Base-by-base conservation (phyloP, 2,113 vertebrate genomes). In the Oncorhynchus masou region DNA sequence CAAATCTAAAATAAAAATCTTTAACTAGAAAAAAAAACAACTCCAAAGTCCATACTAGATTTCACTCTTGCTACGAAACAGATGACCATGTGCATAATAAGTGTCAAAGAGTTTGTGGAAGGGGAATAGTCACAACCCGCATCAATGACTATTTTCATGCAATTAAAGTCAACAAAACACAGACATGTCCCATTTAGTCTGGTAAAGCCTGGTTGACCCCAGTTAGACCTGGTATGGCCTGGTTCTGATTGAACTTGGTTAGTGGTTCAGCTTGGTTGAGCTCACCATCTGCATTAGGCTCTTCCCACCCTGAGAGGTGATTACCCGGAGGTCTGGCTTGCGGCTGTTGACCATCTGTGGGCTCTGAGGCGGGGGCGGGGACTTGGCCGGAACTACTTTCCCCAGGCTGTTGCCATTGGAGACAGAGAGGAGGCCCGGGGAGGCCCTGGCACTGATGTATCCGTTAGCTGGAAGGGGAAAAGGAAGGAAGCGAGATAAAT, bases 271-370 rank as follows among this genome's bases (percentile, higher is more conserved):
- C 39, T 15, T 51, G 15, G 51, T 54, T 54, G 51, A 54, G 16
- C 97, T 98, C 93, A 99, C 97, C 97, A 99, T 96, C 85, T 98
- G 97, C 96, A 97, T 95, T 39, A 99, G 91, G 75, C 95, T 96
- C 90, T 99, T 99, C 68, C 95, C 92, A 11, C 95, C 93, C 93
- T 98, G 97, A 8, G 97, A 98, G 78, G 97, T 99, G 95, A 99
- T 98, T 81, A 99, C 97, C 1, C 97, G 91, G 29, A 99, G 93
- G 92, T 99, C 97, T 0, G 97, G 97, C 89, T 98, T 99, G 88
- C 97, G 96, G 93, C 92, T 96, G 92, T 87, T 84, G 70, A 91
- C 92, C 25, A 96, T 94, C 92, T 95, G 97, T 8, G 94, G 76
- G 87, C 94, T 83, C 2, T 95, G 94, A 0, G 95, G 94, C 0